phyloP scores from a whole-genome alignment of 37 sponge, comb jelly and placozoan genomes.

The Mnemiopsis leidyi region DNA sequence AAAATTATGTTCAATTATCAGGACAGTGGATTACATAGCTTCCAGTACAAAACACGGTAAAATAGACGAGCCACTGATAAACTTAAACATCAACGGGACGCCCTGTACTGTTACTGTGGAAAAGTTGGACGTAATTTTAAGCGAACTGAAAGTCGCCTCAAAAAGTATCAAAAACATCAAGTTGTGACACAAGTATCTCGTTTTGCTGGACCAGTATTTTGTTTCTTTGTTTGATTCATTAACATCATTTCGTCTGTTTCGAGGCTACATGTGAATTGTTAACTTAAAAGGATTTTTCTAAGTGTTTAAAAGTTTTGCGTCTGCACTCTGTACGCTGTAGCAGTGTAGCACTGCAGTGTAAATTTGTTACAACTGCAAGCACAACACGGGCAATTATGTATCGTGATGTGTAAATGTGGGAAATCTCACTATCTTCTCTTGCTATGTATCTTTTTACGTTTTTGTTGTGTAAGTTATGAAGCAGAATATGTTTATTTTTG shows the following conservation, averaged over 20 bases:
- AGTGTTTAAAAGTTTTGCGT: neutral
- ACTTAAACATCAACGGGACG: slow-evolving; percentile 23
- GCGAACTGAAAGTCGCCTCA: slow-evolving; percentile 28
- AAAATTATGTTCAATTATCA: neutral
- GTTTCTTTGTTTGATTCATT: too few relatives aligned
- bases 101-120: slow-evolving; percentile 33
- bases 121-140: neutral
- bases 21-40: slow-evolving; percentile 44
- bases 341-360: neutral
- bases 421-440: neutral
- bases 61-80: slow-evolving; percentile 37
- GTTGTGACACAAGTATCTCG: too few relatives aligned
- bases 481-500: neutral
- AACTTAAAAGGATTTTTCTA: too few relatives aligned
- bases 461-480: neutral
- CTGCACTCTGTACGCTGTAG: neutral
- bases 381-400: neutral
- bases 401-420: too few relatives aligned
- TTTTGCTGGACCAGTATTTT: too few relatives aligned
- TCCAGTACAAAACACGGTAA: neutral
- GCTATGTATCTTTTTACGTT: neutral
- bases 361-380: neutral
- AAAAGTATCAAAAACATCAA: slow-evolving; percentile 46
- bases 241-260: too few relatives aligned
- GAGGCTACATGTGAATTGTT: too few relatives aligned